Base-by-base conservation (phyloP, 1,140 invertebrate species). In the Temnothorax nylanderi region DNA sequence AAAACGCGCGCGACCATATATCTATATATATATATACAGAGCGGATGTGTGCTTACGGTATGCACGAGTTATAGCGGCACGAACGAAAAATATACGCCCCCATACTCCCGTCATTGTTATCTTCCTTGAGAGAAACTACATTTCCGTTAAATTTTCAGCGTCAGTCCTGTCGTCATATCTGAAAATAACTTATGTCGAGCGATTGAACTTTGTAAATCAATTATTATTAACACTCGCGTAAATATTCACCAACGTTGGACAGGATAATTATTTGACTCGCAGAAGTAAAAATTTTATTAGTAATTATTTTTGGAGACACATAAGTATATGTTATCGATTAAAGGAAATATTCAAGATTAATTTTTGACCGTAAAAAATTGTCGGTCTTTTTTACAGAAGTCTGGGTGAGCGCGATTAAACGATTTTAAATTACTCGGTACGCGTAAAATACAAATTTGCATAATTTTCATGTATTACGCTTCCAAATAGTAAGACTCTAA, bases 361-460 rank as follows among this genome's bases (percentile, higher is more conserved):
- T 81, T 72, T 58, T 34, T 11, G 56, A 2, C 54, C 11, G 0
- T 32, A 32, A 47, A 10, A 44, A 44, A 47, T 72, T 41, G 10
- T 11, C 5, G 11, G 26, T 51, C n/a, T 21, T 32, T 67, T 72
- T 44, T 13, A 26, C 0, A 69, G 34, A 80, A 11, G 49, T 26
- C 18, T 32, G 21, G n/a, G 37, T 21, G n/a, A 13, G 21, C 26
- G 13, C 54, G 11, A 26, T 75, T 37, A 60, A 60, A 47, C 10
- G 2, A 60, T 58, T 44, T n/a, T 5, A 41, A 58, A n/a, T 34
- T 3, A 49, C 8, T 54, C 18, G 51, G 51, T 51, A 62, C 34
- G 8, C 21, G 41, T 58, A 44, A 74, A 49, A 60, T 82, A 51
- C 18, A 74, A 82, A 72, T 82, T 65, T 49, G 51, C 47, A 72